Percentiles rank a stretch among this genome's conserved stretches.
Conservation (phyloP, 1,140 invertebrate species). For the Bombus balteatus region DNA sequence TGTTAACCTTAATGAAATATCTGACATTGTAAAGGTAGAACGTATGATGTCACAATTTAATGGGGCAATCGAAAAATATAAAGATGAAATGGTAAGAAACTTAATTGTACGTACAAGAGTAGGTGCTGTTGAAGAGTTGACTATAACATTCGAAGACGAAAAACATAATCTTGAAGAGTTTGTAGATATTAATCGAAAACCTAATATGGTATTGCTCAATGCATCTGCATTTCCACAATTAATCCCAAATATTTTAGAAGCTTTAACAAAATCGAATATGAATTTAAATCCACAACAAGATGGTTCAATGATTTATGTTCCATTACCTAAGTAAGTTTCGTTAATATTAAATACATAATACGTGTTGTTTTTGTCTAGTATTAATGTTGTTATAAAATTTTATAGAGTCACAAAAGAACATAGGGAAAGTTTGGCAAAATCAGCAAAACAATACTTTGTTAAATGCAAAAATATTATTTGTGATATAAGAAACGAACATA, state of each 20-base stretch:
- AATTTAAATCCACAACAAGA: conserved; percentile 98
- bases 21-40: conserved; percentile 88
- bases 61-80: conserved; percentile 87
- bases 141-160: conserved; percentile 90
- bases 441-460: conserved; percentile 91
- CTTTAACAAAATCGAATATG: conserved; percentile 91
- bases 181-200: conserved; percentile 93
- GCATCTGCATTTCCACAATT: conserved; percentile 92
- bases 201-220: conserved; percentile 93
- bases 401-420: conserved; percentile 94
- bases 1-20: conserved; percentile 87
- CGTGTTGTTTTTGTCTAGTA: not conserved
- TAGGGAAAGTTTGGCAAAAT: conserved; percentile 92
- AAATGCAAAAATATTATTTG: conserved; percentile 91
- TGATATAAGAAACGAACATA: conserved; percentile 89
- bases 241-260: conserved; percentile 89
- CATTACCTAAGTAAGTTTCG: conserved; percentile 90
- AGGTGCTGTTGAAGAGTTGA: conserved; percentile 90
- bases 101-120: conserved; percentile 88
- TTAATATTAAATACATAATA: not conserved
- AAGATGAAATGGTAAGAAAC: conserved; percentile 91
- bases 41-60: conserved; percentile 87
- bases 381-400: conserved; percentile 37
- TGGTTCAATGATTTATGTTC: conserved; percentile 93
- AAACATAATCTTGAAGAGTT: conserved; percentile 93